Base-by-base conservation (phyloP, 2,113 vertebrate species). In the Podarcis muralis region DNA sequence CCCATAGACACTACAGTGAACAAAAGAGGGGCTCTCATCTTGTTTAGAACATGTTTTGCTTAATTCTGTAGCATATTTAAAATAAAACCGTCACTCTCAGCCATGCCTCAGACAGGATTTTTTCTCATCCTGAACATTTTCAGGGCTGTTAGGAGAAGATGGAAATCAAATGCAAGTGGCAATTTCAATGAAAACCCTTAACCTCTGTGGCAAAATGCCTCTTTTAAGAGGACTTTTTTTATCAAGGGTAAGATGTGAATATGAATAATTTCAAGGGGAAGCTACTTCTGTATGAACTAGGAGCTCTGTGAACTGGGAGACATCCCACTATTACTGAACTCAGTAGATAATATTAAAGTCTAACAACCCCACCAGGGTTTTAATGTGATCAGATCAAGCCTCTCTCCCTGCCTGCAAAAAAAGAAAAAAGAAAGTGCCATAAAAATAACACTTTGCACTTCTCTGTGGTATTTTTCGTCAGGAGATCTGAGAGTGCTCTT, bases 311-410 rank as follows among this genome's bases (percentile, higher is more conserved):
- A 91, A 84, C 72, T 87, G 79, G 75, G 84, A 87, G 76, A 85
- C 18, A 85, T 16, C 85, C 90, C 86, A 83, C 79, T 40, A 92
- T 86, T 5, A 16, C 81, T 0, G 43, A 68, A 27, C 71, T 75
- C 89, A 87, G 40, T 77, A 43, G 93, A 66, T 57, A 40, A 66
- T 16, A 91, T 81, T 89, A 68, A 92, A 86, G 83, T 68, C 11
- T 75, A 92, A n/a, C 84, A 92, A 91, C 65, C 91, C 40, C 83
- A 86, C 75, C 27, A 86, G 94, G 92, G 84, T 90, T 84, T n/a
- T 72, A 91, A 85, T 81, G 18, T 83, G 77, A 85, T 53, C 62
- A 79, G 91, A 88, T 84, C 59, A 91, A 93, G 86, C 66, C 91
- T 74, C 88, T 27, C 81, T 84, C 87, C 88, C 78, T 35, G 0